Evolutionary conservation across 2,888 invertebrate species (phyloP).

Genomic region (Argynnis bischoffii): DNA sequence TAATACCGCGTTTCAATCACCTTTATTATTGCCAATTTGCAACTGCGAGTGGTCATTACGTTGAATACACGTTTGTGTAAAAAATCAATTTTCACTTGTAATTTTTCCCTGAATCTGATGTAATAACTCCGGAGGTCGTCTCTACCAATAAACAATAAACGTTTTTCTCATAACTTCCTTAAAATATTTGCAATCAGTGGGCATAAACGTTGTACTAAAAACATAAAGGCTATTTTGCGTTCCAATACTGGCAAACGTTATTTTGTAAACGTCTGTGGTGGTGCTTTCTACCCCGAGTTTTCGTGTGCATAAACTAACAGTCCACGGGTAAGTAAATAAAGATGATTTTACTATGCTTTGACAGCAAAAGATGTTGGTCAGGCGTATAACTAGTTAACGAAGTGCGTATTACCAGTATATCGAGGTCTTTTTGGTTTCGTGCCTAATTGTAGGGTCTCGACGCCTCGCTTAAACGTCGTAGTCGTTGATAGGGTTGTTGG

Average conservation of each 20-base stretch:
- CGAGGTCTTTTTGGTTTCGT: slow-evolving; percentile 63
- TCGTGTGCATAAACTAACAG: slow-evolving; percentile 40
- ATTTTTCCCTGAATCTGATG: slow-evolving; percentile 58
- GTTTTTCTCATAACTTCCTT: slow-evolving; percentile 52
- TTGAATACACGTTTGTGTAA: slow-evolving; percentile 23
- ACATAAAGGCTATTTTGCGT: slow-evolving; percentile 41
- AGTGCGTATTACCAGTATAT: slow-evolving; percentile 71
- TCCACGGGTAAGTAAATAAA: slow-evolving; percentile 43
- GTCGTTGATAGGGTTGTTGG: slow-evolving; percentile 61
- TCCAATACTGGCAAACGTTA: slow-evolving; percentile 38
- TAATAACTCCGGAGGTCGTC: slow-evolving; percentile 62
- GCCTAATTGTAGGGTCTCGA: slow-evolving; percentile 80
- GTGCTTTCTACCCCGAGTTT: slow-evolving; percentile 53
- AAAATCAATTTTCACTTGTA: slow-evolving; percentile 66
- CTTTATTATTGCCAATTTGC: slow-evolving; percentile 29
- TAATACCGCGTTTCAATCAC: slow-evolving; percentile 23
- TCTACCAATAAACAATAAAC: slow-evolving; percentile 74
- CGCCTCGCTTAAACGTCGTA: slow-evolving; percentile 67
- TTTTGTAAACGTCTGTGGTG: slow-evolving; percentile 52
- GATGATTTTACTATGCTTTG: slow-evolving; percentile 43
- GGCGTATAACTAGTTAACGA: slow-evolving; percentile 67
- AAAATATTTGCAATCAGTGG: background rate
- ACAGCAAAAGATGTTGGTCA: slow-evolving; percentile 32
- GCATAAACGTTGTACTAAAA: background rate
- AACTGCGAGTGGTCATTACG: slow-evolving; percentile 28